A percentile compares a stretch with the other conserved stretches of the same genome.
Conservation (phyloP, 2,113 vertebrate genomes). For the Anoura caudifer region DNA sequence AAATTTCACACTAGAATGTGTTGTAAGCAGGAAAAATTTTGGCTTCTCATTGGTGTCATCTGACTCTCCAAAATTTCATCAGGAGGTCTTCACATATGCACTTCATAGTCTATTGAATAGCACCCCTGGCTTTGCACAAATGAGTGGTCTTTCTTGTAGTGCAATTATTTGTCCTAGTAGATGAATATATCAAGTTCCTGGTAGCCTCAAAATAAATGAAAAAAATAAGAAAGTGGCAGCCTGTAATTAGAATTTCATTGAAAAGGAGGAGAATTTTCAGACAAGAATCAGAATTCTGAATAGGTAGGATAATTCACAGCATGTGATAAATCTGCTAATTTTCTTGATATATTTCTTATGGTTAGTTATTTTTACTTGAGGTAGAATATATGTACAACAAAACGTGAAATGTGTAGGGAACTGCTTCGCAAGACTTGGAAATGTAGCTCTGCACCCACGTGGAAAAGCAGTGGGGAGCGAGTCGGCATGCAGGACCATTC, state of each 20-base stretch:
- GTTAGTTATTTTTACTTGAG: not conserved
- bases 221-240: not conserved
- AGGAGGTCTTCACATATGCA: not conserved
- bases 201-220: not conserved
- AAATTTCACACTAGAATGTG: not conserved
- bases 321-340: not conserved
- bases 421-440: too few species aligned
- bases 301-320: not conserved
- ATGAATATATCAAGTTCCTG: not conserved
- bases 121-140: not conserved
- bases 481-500: too few species aligned
- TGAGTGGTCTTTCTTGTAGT: not conserved
- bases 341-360: not conserved
- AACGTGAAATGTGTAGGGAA: not conserved
- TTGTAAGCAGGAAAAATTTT: not conserved
- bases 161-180: not conserved
- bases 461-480: too few species aligned
- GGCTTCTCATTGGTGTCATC: not conserved
- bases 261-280: not conserved
- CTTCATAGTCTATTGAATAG: not conserved
- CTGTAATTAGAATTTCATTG: not conserved
- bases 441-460: too few species aligned
- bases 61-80: not conserved
- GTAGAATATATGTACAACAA: not conserved
- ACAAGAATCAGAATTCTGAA: not conserved